phyloP scores from a whole-genome alignment of 1,140 invertebrate species.

The Panonychus citri region DNA sequence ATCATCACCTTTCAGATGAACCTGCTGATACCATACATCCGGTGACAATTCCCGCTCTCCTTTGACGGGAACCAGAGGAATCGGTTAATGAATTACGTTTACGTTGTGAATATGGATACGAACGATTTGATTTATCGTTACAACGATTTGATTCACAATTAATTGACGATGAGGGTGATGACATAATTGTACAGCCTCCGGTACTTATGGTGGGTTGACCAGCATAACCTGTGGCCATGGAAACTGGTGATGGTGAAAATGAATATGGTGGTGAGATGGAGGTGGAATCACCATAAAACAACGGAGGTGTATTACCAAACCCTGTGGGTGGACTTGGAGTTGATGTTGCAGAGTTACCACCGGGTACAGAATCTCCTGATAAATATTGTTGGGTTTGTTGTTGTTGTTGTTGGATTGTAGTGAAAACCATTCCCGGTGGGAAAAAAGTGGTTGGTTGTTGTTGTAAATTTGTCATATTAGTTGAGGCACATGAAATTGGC shows the following conservation, averaged over 20 bases:
- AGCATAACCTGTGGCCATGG: too few species aligned
- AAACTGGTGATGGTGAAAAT: background rate
- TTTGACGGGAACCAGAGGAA: background rate
- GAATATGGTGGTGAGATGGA: background rate
- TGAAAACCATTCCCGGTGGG: background rate
- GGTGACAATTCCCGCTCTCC: background rate
- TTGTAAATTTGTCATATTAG: background rate
- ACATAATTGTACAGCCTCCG: background rate
- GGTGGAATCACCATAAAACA: background rate
- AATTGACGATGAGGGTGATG: background rate
- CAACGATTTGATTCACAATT: background rate
- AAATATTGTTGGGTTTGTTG: constrained; percentile 2
- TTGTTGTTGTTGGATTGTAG: background rate
- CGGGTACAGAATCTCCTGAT: background rate
- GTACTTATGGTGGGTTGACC: background rate
- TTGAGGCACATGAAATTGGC: constrained; percentile 33
- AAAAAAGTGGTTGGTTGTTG: background rate
- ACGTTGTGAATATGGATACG: background rate
- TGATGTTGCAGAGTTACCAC: background rate
- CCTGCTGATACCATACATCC: background rate
- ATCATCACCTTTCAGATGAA: background rate
- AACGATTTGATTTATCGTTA: background rate
- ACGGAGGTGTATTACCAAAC: background rate
- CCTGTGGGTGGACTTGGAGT: constrained; percentile 1
- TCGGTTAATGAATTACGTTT: constrained; percentile 12